These are phyloP conservation scores for Eristalis intricaria DNA, from an alignment of 2,888 invertebrate genomes.

Conservation along the genomic window DNA sequence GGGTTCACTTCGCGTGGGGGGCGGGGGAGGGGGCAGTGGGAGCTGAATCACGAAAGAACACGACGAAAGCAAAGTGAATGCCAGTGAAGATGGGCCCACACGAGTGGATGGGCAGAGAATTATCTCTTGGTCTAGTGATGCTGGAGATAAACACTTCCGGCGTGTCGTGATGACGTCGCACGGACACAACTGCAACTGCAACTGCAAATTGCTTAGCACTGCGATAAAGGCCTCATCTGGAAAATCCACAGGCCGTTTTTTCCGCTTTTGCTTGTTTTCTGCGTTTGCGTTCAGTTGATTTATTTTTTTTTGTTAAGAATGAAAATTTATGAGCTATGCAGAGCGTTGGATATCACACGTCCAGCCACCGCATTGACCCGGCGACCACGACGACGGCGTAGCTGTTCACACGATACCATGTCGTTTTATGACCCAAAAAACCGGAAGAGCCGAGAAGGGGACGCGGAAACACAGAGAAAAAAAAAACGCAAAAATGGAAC, in stretches of 20 bases:
- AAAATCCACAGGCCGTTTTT: neutral
- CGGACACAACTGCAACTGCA: neutral
- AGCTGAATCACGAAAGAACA: neutral
- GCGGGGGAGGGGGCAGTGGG: too few species aligned
- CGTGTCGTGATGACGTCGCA: neutral
- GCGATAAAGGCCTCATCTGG: conserved; percentile 8
- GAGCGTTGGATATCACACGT: conserved; percentile 50
- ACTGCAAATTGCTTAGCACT: neutral
- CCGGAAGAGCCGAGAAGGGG: conserved; percentile 13
- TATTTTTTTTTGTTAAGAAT: conserved; percentile 48
- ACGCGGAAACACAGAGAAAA: neutral
- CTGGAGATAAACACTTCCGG: conserved; percentile 37
- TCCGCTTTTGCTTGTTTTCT: neutral
- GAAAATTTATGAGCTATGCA: conserved; percentile 57
- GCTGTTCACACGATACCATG: conserved; percentile 53
- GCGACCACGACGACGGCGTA: conserved; percentile 16
- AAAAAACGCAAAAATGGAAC: neutral
- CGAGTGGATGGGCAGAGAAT: neutral
- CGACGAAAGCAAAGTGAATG: neutral
- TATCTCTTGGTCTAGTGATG: neutral
- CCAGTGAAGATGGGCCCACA: neutral
- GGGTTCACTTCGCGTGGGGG: too few species aligned
- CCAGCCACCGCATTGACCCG: conserved; percentile 60
- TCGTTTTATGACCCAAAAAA: conserved; percentile 65
- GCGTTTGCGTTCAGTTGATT: neutral